Evolutionary conservation across 2,113 vertebrate genomes (phyloP), one percentile per base, ranked within the genome.

Genomic region (Gymnogyps californianus): DNA sequence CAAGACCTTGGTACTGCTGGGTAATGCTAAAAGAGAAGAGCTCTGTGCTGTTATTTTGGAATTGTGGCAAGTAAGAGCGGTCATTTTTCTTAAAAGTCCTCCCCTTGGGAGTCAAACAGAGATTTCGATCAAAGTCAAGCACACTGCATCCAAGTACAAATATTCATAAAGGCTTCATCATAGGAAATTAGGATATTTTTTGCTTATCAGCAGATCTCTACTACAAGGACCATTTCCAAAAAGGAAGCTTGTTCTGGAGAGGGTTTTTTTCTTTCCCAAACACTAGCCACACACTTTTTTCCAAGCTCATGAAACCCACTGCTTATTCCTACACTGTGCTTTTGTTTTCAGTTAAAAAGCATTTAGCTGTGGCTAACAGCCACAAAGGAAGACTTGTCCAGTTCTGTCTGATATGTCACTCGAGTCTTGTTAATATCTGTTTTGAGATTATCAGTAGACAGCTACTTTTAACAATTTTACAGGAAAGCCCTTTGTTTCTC

Each of bases 291-390:
- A 59, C 52, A 54, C 40, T 51, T 96, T 86, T 51, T 76, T 88
- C 75, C 66, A 91, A 89, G 80, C 55, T 89, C 44, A 38, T 57
- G 75, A 91, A 97, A 85, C 52, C 52, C 67, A 64, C 66, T 71
- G 4, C 18, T 78, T 83, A 71, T 29, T 91, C 87, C 76, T 87
- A 47, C 34, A 20, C 85, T 29, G 8, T 61, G 25, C 24, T 59
- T 29, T 64, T 85, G 46, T 65, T 97, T 91, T 88, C 38, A 29
- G 42, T 81, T 82, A 66, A 95, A 96, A 86, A 96, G n/a, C 61
- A 78, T 42, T 51, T 88, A 95, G 72, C 76, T 16, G 7, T 59
- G 84, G 70, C 85, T 69, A 54, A 93, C 69, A 85, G 38, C 28
- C 26, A 57, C 1, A 10, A 76, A 64, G 28, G 40, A 52, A 64